A percentile compares a stretch with the other conserved stretches of the same genome.
phyloP scores from a whole-genome alignment of 2,113 vertebrate genomes.

The Plotosus lineatus region DNA sequence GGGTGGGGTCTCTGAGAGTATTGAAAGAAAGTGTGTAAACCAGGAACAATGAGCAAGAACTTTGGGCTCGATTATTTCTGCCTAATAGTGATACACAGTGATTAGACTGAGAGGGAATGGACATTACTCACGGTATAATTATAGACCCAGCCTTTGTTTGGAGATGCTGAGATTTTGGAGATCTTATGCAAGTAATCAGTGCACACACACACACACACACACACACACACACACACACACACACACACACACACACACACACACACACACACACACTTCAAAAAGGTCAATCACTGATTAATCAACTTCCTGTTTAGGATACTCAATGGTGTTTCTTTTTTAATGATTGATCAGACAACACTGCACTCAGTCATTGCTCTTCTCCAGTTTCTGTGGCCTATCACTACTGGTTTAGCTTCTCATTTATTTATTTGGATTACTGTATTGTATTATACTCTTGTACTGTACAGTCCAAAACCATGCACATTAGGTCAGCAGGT shows the following conservation, averaged over 20 bases:
- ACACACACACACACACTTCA: background rate
- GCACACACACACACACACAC: too few species aligned
- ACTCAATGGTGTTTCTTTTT: background rate
- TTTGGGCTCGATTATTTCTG: background rate
- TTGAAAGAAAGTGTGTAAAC: background rate
- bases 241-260: background rate
- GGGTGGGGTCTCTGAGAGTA: background rate
- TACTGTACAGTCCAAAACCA: too few species aligned
- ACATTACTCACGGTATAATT: conserved; percentile 3
- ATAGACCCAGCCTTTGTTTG: conserved; percentile 9
- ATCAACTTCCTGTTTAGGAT: conserved; percentile 10
- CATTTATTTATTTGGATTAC: too few species aligned
- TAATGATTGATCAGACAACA: background rate
- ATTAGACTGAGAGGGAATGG: background rate
- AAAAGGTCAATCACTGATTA: conserved; percentile 4
- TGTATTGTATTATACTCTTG: too few species aligned
- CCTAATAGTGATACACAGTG: background rate
- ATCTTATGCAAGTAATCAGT: background rate
- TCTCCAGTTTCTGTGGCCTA: background rate
- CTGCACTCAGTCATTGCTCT: background rate
- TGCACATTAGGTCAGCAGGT: too few species aligned
- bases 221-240: background rate
- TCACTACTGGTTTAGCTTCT: background rate
- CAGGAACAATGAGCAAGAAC: background rate
- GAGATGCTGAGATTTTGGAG: background rate